Evolutionary conservation across 53 echinoderm and acorn worm species (phyloP).

Genomic region (Actinopyga echinites): DNA sequence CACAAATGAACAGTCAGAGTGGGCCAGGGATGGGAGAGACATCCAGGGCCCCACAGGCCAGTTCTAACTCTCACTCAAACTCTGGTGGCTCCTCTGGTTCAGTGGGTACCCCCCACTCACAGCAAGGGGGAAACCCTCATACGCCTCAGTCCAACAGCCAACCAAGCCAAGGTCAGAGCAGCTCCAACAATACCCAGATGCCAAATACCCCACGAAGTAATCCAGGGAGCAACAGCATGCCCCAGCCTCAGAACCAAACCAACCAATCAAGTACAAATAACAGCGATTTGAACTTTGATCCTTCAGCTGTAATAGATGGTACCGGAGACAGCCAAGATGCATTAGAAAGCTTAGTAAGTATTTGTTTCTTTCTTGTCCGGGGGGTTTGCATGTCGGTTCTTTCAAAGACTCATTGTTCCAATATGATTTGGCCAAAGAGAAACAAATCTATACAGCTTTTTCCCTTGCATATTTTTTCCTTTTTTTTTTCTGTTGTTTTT

Average conservation of each 20-base stretch:
- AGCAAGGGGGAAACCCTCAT: slow-evolving; percentile 35
- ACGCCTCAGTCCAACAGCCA: slow-evolving; percentile 37
- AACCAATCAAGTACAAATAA: slow-evolving; percentile 58
- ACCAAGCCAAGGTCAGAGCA: slow-evolving; percentile 21
- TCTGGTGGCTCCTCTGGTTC: slow-evolving; percentile 41
- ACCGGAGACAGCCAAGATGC: slow-evolving; percentile 90
- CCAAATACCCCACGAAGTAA: slow-evolving; percentile 49
- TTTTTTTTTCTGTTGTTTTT: not conserved
- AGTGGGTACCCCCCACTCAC: slow-evolving; percentile 16
- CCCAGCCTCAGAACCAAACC: slow-evolving; percentile 36
- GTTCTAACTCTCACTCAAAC: slow-evolving; percentile 36
- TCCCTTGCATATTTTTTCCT: too few species aligned
- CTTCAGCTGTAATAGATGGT: slow-evolving; percentile 89
- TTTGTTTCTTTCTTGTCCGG: not conserved
- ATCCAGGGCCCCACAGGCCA: not conserved
- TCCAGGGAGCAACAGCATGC: not conserved
- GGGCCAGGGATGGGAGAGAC: not conserved
- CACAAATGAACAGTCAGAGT: slow-evolving; percentile 15
- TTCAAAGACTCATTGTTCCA: too few species aligned
- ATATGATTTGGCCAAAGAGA: too few species aligned
- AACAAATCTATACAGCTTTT: too few species aligned
- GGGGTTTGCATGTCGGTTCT: too few species aligned
- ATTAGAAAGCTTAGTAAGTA: slow-evolving; percentile 71
- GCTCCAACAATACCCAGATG: slow-evolving; percentile 23
- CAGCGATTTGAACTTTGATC: slow-evolving; percentile 94